A percentile compares a stretch with the other conserved stretches of the same genome.
Conservation (phyloP, 2,113 vertebrate species). For the Rafetus swinhoei region DNA sequence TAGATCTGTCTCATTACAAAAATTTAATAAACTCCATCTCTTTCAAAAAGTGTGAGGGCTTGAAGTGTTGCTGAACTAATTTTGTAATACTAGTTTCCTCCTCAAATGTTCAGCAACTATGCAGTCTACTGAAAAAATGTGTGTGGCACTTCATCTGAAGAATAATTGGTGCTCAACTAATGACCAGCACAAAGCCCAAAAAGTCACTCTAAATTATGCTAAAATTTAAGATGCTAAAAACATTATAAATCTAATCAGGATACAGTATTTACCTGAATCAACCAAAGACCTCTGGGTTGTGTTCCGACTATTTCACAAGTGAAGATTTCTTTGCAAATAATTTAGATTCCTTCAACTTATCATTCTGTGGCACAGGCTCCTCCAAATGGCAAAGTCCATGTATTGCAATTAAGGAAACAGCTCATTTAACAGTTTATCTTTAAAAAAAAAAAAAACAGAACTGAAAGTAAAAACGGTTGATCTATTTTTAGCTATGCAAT, state of each 20-base stretch:
- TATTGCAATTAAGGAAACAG: conserved; percentile 65
- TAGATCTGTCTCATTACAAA: background rate
- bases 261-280: conserved; percentile 23
- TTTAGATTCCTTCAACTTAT: conserved; percentile 47
- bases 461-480: conserved; percentile 6
- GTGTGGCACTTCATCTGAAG: conserved; percentile 22
- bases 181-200: background rate
- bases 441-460: background rate
- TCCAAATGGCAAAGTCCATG: conserved; percentile 76
- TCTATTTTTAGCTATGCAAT: background rate
- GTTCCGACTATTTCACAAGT: conserved; percentile 34
- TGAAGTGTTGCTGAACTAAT: conserved; percentile 20
- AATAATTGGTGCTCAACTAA: background rate
- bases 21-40: background rate
- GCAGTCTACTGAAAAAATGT: background rate
- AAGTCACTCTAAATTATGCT: background rate
- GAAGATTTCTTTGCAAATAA: conserved; percentile 50
- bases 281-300: conserved; percentile 33
- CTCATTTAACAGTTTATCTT: background rate
- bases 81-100: conserved; percentile 4
- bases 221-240: conserved; percentile 6
- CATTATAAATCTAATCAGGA: background rate
- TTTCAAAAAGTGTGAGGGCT: background rate
- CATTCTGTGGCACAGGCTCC: conserved; percentile 74
- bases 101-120: accelerated